Base-by-base conservation (phyloP, 2,113 vertebrate genomes). In the Hippocampus comes region DNA sequence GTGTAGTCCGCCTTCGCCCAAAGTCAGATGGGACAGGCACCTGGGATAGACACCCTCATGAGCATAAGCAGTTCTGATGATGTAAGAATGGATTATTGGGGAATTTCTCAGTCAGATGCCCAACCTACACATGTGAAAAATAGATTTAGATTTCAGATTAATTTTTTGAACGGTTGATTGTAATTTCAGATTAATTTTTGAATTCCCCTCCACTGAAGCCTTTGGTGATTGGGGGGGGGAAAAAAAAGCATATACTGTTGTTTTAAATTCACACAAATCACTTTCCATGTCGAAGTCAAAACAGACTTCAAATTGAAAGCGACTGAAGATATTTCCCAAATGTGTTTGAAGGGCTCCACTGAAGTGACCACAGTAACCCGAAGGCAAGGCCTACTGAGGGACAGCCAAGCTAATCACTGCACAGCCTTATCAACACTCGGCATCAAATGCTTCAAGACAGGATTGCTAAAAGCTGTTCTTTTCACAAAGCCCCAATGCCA, bases 321-420 rank as follows among this genome's bases (percentile, higher is more conserved):
- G 72, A 79, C 74, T 80, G 80, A 59, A 86, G 71, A 75, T 73
- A 78, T 76, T 68, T 78, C 41, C 72, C 67, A 64, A 76, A 75
- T 71, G 68, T 77, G 72, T 70, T 85, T 21, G 23, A 72, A 66
- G 46, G 46, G 49, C 55, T 78, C 17, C 59, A 67, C 56, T 64
- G 56, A 74, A 72, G 69, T 25, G 27, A 65, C 43, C 70, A 72
- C 27, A 70, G 42, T 61, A 70, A 70, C 7, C 25, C 49, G 74
- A 77, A 71, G 38, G 34, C 43, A 72, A 64, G 64, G 51, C 68
- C 30, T 7, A 20, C 20, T 5, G 46, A 63, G 73, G 68, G 63
- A 67, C 49, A n/a, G 27, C 20, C 41, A 59, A 34, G 49, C 34
- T 65, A 38, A 73, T 75, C 48, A 70, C 30, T 3, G 9, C 30